Percentiles rank a stretch among this genome's conserved stretches.
phyloP scores from a whole-genome alignment of 2,113 vertebrate species.

The Meleagris gallopavo region DNA sequence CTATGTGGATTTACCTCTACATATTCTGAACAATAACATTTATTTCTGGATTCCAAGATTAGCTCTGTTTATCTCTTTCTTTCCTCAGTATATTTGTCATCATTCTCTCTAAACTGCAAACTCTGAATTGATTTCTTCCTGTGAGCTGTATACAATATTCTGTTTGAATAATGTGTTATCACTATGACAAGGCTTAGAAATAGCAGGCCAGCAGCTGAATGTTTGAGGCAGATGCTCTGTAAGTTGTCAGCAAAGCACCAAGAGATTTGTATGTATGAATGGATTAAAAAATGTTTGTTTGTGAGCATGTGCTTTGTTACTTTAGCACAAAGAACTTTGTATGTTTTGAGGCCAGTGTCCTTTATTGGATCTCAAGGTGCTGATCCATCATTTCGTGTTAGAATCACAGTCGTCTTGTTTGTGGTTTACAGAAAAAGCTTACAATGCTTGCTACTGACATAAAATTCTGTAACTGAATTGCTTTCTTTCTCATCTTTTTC shows the following conservation, averaged over 20 bases:
- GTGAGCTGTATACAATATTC: not conserved
- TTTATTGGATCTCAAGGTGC: not conserved
- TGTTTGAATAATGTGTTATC: not conserved
- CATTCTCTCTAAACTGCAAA: fast-evolving
- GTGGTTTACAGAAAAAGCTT: not conserved
- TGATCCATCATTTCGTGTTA: slow-evolving; percentile 15
- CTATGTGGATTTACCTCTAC: not conserved
- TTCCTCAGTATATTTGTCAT: not conserved
- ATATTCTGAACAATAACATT: not conserved
- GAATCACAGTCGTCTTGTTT: not conserved
- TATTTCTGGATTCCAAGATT: not conserved
- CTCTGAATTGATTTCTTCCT: not conserved
- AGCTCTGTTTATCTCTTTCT: not conserved
- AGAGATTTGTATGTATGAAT: not conserved
- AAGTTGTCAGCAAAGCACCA: not conserved
- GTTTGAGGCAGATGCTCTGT: not conserved
- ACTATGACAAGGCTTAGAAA: too few species aligned
- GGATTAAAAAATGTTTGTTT: not conserved
- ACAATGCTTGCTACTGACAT: not conserved
- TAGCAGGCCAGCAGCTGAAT: not conserved
- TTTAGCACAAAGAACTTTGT: slow-evolving; percentile 15
- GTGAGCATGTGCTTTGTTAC: not conserved
- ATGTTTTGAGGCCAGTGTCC: not conserved
- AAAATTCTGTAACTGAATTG: not conserved
- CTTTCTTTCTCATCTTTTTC: not conserved